Base-by-base conservation (phyloP, 2,888 invertebrate species). In the Lepidocyrtinus sp. region DNA sequence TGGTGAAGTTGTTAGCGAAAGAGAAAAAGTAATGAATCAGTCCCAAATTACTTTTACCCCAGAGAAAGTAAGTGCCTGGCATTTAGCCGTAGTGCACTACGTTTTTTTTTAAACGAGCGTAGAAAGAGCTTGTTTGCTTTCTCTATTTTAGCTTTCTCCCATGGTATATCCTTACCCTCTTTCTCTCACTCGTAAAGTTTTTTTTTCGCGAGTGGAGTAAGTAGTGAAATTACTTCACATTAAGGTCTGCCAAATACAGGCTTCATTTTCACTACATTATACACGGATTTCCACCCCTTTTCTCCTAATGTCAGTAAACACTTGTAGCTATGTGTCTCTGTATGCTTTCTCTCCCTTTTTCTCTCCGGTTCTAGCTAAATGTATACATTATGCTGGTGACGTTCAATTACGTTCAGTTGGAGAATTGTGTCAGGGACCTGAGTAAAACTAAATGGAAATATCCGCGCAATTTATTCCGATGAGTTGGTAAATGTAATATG, bases 21-120 rank as follows among this genome's bases (percentile, higher is more conserved):
- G 50, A 61, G 61, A 36, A 36, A 61, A 72, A 75, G 75, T 76
- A 76, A 76, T 76, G 76, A 76, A 76, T 76, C 70, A 76, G 76
- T 64, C 70, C 65, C 70, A 70, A 76, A 76, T 76, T 76, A 76
- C 76, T 76, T 76, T 70, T 76, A 76, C 64, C 76, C 76, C 62
- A 70, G 76, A 76, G 76, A 70, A 75, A 64, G 64, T 65, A 73
- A 73, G 73, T 73, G 63, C 45, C 63, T 63, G 72, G 63, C 72
- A 72, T 72, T 72, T 72, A 63, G 72, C 22, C 62, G 9, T 55
- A 55, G 55, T 55, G 55, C n/a, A 17, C n/a, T n/a, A n/a, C n/a
- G n/a, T n/a, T n/a, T n/a, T n/a, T n/a, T n/a, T 55, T 55, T 55
- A 55, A 36, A 36, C n/a, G n/a, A n/a, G n/a, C n/a, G n/a, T n/a